A percentile compares a stretch with the other conserved stretches of the same genome.
Evolutionary conservation across 1,140 invertebrate genomes (phyloP).

Genomic region (Alviniconcha marisindica): DNA sequence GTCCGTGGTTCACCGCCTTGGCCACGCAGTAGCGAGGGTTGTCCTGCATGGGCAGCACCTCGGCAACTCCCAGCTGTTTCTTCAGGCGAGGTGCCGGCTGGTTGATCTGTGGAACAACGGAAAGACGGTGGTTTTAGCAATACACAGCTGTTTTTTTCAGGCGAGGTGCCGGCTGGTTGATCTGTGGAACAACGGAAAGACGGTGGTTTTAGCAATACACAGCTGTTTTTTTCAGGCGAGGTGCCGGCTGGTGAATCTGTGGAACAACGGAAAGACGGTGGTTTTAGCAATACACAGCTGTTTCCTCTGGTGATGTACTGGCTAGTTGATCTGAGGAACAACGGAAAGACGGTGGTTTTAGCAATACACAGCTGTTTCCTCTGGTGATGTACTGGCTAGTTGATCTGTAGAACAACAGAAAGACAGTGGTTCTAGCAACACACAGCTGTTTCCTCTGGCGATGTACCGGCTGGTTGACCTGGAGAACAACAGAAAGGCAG

Average conservation of each 20-base stretch:
- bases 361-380: constrained; percentile 65
- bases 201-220: constrained; percentile 54
- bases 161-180: constrained; percentile 67
- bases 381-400: constrained; percentile 64
- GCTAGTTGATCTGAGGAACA: constrained; percentile 58
- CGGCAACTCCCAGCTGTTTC: constrained; percentile 61
- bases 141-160: constrained; percentile 64
- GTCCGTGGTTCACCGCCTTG: constrained; percentile 69
- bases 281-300: constrained; percentile 54
- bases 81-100: constrained; percentile 66
- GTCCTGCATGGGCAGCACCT: constrained; percentile 69
- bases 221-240: constrained; percentile 65
- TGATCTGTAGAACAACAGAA: constrained; percentile 45
- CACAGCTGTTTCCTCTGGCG: constrained; percentile 67
- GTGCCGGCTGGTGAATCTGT: constrained; percentile 63
- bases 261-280: not conserved
- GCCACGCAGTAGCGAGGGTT: constrained; percentile 71
- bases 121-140: constrained; percentile 42
- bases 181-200: constrained; percentile 6
- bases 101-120: constrained; percentile 53
- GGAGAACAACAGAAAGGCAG: not conserved
- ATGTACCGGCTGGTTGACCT: constrained; percentile 65
- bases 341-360: not conserved
- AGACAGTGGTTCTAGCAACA: constrained; percentile 45
- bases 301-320: constrained; percentile 65